Base-by-base conservation (phyloP, 2,113 vertebrate species). In the Rhea pennata region DNA sequence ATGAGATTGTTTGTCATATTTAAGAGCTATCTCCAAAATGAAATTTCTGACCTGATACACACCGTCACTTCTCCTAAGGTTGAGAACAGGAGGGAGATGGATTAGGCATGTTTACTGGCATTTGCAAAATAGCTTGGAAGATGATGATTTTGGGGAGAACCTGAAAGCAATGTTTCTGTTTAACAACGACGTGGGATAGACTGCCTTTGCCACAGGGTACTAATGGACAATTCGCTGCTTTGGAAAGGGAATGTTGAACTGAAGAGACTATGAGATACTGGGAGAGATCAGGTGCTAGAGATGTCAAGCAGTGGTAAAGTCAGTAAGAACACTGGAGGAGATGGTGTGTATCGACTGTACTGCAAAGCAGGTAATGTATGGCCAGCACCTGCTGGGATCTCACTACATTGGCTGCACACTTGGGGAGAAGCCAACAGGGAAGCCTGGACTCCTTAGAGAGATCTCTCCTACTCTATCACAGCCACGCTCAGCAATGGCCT, bases 381-480 rank as follows among this genome's bases (percentile, higher is more conserved):
- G 56, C 73, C 83, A 81, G 88, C 61, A 78, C 73, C 56, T 90
- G 90, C 86, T 91, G 93, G 53, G 73, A 65, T 88, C 66, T 66
- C 77, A 3, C 92, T 84, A 86, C 66, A 16, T 31, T 87, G 53
- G n/a, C 79, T 84, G 51, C n/a, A 54, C 3, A 0, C 66, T 6
- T 40, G 27, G 48, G 19, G 15, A 91, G 51, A 84, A 51, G 22
- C 69, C 83, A 59, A 42, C 56, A 90, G 54, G 73, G 74, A 44
- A 79, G 36, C 46, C 54, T 77, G 65, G 24, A 5, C 50, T 62
- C 24, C 36, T 36, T 44, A 80, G 51, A 83, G 83, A n/a, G 0
- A 22, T 54, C 27, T 84, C 50, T 86, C 27, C 53, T 90, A 12
- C 14, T 53, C 10, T 83, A 36, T 51, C 40, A 48, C 21, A 59